A percentile compares a stretch with the other conserved stretches of the same genome.
These are phyloP conservation scores for Urocolius indicus DNA, from an alignment of 2,113 vertebrate genomes.

Conservation along the genomic window DNA sequence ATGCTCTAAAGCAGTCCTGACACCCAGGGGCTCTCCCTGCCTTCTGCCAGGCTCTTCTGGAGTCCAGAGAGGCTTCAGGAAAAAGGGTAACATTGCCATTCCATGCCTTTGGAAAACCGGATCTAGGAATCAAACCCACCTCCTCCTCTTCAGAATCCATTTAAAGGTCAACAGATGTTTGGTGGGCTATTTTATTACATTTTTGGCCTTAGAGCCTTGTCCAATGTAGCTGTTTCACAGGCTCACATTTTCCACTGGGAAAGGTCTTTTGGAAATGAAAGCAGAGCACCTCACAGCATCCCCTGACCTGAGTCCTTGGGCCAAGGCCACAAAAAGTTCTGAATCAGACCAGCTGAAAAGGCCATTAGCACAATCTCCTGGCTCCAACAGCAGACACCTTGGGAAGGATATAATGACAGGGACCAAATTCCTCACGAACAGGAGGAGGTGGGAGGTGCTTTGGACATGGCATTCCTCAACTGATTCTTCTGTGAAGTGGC, in stretches of 20 bases:
- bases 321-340: neutral
- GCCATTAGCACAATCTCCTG: neutral
- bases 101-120: neutral
- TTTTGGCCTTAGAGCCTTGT: neutral
- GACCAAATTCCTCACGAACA: neutral
- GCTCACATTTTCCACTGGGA: neutral
- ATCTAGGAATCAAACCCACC: neutral
- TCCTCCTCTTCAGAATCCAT: neutral
- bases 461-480: accelerated
- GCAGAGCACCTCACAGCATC: neutral
- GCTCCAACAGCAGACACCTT: neutral
- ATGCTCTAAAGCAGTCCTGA: neutral
- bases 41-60: neutral
- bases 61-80: neutral
- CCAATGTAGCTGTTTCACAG: neutral
- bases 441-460: neutral
- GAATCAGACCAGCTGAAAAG: neutral
- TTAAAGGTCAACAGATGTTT: neutral
- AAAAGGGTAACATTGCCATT: neutral
- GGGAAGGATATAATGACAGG: neutral
- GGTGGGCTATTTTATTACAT: accelerated
- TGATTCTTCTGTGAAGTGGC: neutral
- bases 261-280: neutral
- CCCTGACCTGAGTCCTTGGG: accelerated
- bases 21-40: neutral